Conservation (phyloP, 2,797 vertebrate genomes). For the Fringilla coelebs region DNA sequence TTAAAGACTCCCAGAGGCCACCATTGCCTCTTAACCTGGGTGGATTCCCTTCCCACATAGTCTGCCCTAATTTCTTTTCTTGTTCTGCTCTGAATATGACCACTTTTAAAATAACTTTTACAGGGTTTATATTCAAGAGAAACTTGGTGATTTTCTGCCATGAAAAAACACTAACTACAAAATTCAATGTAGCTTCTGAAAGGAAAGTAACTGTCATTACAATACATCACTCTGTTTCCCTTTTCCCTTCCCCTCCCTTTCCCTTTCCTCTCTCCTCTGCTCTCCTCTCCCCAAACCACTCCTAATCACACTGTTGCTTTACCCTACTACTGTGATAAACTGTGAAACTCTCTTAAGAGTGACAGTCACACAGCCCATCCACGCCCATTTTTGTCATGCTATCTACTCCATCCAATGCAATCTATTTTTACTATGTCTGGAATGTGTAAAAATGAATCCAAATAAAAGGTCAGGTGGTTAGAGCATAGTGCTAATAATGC, state of each 20-base stretch:
- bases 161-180: neutral
- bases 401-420: neutral
- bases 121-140: neutral
- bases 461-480: too few relatives aligned
- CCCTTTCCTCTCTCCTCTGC: neutral
- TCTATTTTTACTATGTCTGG: neutral
- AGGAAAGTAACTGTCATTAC: neutral
- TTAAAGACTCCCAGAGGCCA: neutral
- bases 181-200: neutral
- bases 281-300: neutral
- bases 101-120: neutral
- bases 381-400: neutral
- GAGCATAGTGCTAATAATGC: neutral
- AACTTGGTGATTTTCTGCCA: neutral
- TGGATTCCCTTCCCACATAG: neutral
- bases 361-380: neutral
- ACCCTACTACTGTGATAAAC: neutral
- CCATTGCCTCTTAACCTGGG: accelerated
- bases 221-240: neutral
- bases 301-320: neutral
- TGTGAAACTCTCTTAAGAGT: neutral
- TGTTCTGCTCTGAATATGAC: neutral
- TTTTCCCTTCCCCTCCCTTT: neutral
- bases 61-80: neutral
- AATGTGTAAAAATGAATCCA: too few relatives aligned